These are phyloP conservation scores for Erebia epiphron DNA, from an alignment of 2,888 invertebrate species.

Conservation along the genomic window DNA sequence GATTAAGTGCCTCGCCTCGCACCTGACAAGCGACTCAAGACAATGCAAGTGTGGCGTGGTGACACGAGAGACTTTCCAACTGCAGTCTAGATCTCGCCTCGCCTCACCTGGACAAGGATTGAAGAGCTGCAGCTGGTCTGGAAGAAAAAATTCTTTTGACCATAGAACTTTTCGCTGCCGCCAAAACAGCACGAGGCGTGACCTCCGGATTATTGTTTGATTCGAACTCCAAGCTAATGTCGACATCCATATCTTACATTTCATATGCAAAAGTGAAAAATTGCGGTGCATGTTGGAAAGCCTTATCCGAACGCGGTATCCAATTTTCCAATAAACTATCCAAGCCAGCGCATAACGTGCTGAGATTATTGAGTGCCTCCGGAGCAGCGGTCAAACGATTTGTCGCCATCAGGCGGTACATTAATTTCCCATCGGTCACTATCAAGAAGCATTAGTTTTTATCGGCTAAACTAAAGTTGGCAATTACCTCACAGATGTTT, in stretches of 20 bases:
- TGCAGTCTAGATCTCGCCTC: too few species aligned
- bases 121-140: too few species aligned
- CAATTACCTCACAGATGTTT: neutral
- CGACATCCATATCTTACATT: neutral
- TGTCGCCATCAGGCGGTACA: constrained; percentile 63
- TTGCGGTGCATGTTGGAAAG: constrained; percentile 8
- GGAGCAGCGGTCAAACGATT: constrained; percentile 72
- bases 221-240: neutral
- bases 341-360: constrained; percentile 74
- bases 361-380: constrained; percentile 75
- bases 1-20: too few species aligned
- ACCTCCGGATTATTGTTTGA: neutral
- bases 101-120: too few species aligned
- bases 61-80: too few species aligned
- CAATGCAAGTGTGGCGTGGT: too few species aligned
- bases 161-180: too few species aligned
- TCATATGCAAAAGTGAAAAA: constrained; percentile 13
- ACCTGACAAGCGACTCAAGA: too few species aligned
- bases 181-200: too few species aligned
- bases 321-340: constrained; percentile 74
- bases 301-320: constrained; percentile 48
- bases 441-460: neutral
- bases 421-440: constrained; percentile 69
- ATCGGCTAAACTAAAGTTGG: neutral
- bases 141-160: too few species aligned